phyloP scores from a whole-genome alignment of 2,797 vertebrate species.

The Cryptoblepharus egeriae region DNA sequence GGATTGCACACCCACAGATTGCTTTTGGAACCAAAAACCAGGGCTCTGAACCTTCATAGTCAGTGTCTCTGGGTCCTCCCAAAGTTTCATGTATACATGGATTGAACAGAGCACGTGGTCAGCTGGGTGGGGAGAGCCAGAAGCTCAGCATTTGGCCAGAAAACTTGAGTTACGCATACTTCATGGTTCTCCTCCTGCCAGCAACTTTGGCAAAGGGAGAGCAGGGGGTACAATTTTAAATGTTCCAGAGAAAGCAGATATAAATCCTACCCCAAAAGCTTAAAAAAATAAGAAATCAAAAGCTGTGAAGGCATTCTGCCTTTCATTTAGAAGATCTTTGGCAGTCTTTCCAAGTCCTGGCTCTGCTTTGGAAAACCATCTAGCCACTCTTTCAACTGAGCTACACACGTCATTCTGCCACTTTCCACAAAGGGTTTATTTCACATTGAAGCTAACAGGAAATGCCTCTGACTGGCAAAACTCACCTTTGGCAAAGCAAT shows the following conservation, averaged over 20 bases:
- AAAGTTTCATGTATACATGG: conserved; percentile 60
- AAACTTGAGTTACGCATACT: conserved; percentile 32
- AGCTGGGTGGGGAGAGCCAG: conserved; percentile 57
- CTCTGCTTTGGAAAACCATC: fast-evolving
- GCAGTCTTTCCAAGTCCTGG: not conserved
- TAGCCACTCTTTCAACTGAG: not conserved
- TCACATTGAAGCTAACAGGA: conserved; percentile 19
- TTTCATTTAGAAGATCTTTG: not conserved
- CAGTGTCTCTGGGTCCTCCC: conserved; percentile 47
- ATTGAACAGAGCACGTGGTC: conserved; percentile 69
- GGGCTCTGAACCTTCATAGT: conserved; percentile 50
- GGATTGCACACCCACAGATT: not conserved
- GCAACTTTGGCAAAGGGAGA: conserved; percentile 16
- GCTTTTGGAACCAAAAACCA: conserved; percentile 60
- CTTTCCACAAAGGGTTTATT: not conserved
- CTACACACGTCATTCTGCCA: not conserved
- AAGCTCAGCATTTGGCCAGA: conserved; percentile 56
- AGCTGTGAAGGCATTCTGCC: not conserved
- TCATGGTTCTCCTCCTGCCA: conserved; percentile 57
- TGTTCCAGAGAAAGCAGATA: conserved; percentile 5
- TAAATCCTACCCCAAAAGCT: conserved; percentile 7
- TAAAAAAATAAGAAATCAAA: conserved; percentile 38
- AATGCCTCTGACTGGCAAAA: conserved; percentile 37
- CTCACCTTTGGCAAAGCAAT: conserved; percentile 74
- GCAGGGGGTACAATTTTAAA: conserved; percentile 47